Conservation (phyloP, 2,797 vertebrate species). For the Pelobates cultripes region DNA sequence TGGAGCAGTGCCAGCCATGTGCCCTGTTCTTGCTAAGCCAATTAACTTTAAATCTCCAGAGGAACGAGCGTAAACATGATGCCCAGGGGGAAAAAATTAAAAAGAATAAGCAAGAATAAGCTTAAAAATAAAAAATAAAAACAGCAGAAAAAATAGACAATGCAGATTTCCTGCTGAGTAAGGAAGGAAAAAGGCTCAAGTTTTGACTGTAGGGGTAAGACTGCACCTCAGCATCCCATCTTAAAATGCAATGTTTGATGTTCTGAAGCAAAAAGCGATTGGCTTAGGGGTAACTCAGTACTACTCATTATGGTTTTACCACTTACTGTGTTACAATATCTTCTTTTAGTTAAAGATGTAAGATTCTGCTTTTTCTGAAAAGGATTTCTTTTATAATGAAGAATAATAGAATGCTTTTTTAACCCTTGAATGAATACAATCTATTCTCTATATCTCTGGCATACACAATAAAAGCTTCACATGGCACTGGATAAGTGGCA, state of each 20-base stretch:
- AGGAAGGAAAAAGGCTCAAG: background rate
- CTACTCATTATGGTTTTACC: background rate
- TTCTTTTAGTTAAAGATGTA: background rate
- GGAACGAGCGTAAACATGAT: constrained; percentile 39
- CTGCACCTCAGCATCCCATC: constrained; percentile 9
- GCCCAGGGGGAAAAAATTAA: constrained; percentile 47
- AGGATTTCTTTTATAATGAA: background rate
- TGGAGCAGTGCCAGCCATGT: constrained; percentile 41
- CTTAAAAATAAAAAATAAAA: constrained; percentile 46
- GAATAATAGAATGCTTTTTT: background rate
- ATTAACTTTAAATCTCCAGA: constrained; percentile 41
- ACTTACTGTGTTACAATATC: background rate
- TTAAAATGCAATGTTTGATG: constrained; percentile 24
- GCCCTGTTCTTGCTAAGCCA: constrained; percentile 45
- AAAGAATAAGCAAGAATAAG: constrained; percentile 46
- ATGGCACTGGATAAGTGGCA: too few species aligned
- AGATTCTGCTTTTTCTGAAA: background rate
- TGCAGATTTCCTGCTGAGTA: constrained; percentile 49
- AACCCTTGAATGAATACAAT: background rate
- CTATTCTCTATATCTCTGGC: background rate
- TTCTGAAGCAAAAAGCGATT: constrained; percentile 8
- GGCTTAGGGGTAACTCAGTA: background rate
- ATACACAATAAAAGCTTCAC: background rate
- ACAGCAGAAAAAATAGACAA: constrained; percentile 31
- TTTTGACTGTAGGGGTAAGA: constrained; percentile 15